Conservation (phyloP, 2,113 vertebrate species). For the Gila orcuttii region DNA sequence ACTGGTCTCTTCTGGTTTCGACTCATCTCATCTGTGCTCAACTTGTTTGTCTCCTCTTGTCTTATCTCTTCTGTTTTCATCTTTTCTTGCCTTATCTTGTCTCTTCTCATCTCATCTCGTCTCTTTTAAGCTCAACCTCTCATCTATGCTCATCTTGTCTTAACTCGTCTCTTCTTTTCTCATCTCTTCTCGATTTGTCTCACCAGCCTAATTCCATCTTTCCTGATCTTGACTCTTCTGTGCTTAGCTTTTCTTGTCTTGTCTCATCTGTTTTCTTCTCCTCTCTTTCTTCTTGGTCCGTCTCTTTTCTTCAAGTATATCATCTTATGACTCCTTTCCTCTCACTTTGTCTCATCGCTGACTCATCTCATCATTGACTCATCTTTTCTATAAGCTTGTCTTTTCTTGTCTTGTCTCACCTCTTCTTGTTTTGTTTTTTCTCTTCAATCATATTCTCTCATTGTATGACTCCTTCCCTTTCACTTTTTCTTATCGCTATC, state of each 20-base stretch:
- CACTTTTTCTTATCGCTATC: neutral
- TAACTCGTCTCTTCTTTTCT: neutral
- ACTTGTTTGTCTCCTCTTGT: neutral
- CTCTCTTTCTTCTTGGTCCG: neutral
- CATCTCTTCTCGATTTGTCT: too few species aligned
- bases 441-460: neutral
- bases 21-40: neutral
- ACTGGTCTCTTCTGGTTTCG: neutral
- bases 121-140: neutral
- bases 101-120: neutral
- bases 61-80: neutral
- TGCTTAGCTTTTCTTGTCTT: neutral
- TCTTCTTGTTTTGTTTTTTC: neutral
- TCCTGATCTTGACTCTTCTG: neutral
- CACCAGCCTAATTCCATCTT: too few species aligned
- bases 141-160: neutral
- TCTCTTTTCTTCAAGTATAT: too few species aligned
- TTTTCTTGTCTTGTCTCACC: neutral
- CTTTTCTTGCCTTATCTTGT: neutral
- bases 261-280: neutral
- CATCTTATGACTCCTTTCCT: too few species aligned
- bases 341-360: too few species aligned
- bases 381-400: too few species aligned
- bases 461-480: neutral
- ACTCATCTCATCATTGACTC: too few species aligned